Evolutionary conservation across 2,797 vertebrate genomes (phyloP), one percentile per base, ranked within the genome.

Genomic region (Chaunax sp.): DNA sequence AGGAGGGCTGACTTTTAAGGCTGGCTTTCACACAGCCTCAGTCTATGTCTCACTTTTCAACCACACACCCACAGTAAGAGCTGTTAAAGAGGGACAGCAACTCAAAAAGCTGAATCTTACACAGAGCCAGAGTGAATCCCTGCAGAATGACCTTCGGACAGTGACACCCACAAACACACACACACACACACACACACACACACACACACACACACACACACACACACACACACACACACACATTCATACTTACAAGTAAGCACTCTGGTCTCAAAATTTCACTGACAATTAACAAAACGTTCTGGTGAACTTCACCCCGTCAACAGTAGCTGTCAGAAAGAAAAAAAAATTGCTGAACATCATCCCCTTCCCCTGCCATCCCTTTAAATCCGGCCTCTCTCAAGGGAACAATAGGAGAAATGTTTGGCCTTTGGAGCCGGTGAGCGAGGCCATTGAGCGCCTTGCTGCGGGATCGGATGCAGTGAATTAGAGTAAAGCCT

Each of bases 401-500:
- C 77, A 1, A 40, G 73, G 80, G 84, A 91, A 93, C 91, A 92
- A 92, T 84, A 80, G 85, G 72, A 85, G 78, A 90, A 88, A 90
- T 91, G 81, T 89, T 90, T 83, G 86, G 86, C 81, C 83, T 87
- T 80, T 75, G 83, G 87, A 86, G 78, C 88, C 45, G 4, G 71
- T 72, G 81, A 89, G 79, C 76, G 49, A 56, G 83, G 79, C 84
- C 86, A 92, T 90, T 92, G 90, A 93, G 80, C 26, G 72, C 69
- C 80, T 72, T 84, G 84, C 78, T 64, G 77, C 40, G 38, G 87
- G 87, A 90, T 89, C 82, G 88, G 90, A 92, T 91, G 86, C 76
- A 80, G 87, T 80, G 90, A 89, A 84, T 93, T 90, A 90, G 87
- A 28, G 81, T 86, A 92, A 92, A 93, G 90, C 89, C 91, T 86